A percentile compares a stretch with the other conserved stretches of the same genome.
Conservation (phyloP, 2,888 invertebrate species). For the Melieria omissa region DNA sequence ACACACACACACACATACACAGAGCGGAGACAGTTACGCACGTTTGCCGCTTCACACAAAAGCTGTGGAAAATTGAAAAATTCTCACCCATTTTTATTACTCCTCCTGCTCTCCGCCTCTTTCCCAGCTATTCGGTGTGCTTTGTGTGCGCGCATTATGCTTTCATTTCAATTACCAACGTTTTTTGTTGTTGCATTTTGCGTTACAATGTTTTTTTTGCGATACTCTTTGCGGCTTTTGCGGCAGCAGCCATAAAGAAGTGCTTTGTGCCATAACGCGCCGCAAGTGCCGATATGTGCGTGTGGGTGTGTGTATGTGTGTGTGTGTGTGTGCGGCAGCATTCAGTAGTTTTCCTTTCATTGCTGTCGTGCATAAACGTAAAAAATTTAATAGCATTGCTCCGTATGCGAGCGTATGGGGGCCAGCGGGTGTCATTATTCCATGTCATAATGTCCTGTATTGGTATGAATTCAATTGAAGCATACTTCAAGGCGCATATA, state of each 20-base stretch:
- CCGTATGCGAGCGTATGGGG: background rate
- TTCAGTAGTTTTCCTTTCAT: background rate
- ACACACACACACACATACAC: conserved; percentile 3
- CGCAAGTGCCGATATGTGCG: background rate
- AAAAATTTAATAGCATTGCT: no score
- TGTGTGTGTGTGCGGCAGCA: background rate
- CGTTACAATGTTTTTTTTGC: background rate
- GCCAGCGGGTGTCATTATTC: background rate
- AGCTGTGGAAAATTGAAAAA: conserved; percentile 33
- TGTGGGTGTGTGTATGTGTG: background rate
- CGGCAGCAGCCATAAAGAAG: background rate
- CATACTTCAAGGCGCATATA: conserved; percentile 18
- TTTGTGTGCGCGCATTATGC: conserved; percentile 8
- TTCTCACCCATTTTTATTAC: conserved; percentile 32
- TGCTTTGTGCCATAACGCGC: background rate
- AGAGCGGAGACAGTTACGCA: conserved; percentile 1
- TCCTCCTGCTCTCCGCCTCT: background rate
- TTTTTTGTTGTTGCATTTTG: no score
- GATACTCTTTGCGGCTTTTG: background rate
- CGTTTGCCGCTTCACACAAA: background rate
- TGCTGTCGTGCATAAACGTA: no score
- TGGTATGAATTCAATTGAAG: conserved; percentile 25
- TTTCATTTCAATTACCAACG: no score
- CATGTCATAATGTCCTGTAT: conserved; percentile 15
- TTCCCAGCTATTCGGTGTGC: background rate